Conservation (phyloP, 2,888 invertebrate genomes). For the Standfussiana lucernea region DNA sequence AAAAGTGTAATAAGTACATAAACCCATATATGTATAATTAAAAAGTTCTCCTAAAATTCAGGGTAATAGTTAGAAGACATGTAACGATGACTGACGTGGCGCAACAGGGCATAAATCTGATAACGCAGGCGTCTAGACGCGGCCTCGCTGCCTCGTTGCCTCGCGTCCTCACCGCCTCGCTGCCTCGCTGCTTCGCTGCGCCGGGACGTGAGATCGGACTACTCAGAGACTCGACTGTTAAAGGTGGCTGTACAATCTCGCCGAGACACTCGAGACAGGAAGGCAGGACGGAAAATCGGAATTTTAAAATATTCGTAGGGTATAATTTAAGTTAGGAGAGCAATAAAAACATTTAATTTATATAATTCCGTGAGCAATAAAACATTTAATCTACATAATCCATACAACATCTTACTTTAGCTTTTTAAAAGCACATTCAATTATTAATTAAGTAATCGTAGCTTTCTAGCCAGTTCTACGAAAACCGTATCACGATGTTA, state of each 20-base stretch:
- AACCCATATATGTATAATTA: neutral
- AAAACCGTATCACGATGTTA: neutral
- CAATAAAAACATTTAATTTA: neutral
- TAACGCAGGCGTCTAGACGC: slow-evolving; percentile 44
- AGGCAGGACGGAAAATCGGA: too few relatives aligned
- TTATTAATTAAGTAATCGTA: neutral
- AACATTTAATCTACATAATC: neutral
- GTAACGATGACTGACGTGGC: slow-evolving; percentile 40
- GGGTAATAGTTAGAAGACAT: slow-evolving; percentile 15
- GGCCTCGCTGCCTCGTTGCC: slow-evolving; percentile 15
- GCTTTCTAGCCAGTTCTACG: slow-evolving; percentile 10
- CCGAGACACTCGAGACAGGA: too few relatives aligned
- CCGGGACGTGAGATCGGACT: neutral
- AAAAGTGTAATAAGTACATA: neutral
- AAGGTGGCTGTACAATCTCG: neutral
- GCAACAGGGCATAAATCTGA: slow-evolving; percentile 37
- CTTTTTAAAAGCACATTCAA: neutral
- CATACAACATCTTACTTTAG: neutral
- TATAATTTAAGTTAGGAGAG: neutral
- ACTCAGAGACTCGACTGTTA: neutral
- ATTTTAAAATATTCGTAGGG: neutral
- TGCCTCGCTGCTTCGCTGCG: neutral
- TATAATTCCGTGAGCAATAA: neutral
- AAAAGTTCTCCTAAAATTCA: neutral
- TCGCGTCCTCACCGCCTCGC: neutral